Conservation (phyloP, 2,797 vertebrate genomes). For the Diplodus sargus region DNA sequence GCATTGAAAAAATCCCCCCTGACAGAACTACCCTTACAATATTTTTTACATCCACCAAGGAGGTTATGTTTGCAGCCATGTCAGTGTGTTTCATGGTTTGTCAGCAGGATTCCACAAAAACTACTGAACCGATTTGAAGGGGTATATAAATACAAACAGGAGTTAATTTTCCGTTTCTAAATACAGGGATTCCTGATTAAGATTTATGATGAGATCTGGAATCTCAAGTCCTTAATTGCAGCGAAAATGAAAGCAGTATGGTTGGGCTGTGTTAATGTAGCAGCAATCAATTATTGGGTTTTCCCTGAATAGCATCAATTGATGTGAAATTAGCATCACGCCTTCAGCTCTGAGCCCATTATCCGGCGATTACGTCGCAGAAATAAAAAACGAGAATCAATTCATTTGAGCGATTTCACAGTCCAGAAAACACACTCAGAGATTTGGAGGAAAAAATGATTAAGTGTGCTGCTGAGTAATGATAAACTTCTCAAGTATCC, state of each 20-base stretch:
- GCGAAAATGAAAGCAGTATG: conserved; percentile 74
- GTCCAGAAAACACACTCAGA: conserved; percentile 72
- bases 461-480: conserved; percentile 70
- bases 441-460: conserved; percentile 64
- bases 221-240: conserved; percentile 65
- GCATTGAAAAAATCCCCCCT: too few relatives aligned
- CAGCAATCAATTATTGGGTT: conserved; percentile 76
- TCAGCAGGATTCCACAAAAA: too few relatives aligned
- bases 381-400: conserved; percentile 73
- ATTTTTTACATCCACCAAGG: too few relatives aligned
- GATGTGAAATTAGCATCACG: conserved; percentile 80
- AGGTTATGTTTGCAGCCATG: too few relatives aligned
- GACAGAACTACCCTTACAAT: too few relatives aligned
- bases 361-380: conserved; percentile 74
- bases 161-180: conserved; percentile 48
- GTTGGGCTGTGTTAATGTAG: conserved; percentile 64
- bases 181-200: conserved; percentile 65
- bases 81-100: too few relatives aligned
- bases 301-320: conserved; percentile 81
- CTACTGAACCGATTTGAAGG: background rate
- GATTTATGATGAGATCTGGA: conserved; percentile 67
- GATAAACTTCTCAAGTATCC: conserved; percentile 66
- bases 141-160: conserved; percentile 41
- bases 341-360: conserved; percentile 78
- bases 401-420: conserved; percentile 78